These are phyloP conservation scores for Lateolabrax maculatus DNA, from an alignment of 2,797 vertebrate genomes.

Conservation along the genomic window DNA sequence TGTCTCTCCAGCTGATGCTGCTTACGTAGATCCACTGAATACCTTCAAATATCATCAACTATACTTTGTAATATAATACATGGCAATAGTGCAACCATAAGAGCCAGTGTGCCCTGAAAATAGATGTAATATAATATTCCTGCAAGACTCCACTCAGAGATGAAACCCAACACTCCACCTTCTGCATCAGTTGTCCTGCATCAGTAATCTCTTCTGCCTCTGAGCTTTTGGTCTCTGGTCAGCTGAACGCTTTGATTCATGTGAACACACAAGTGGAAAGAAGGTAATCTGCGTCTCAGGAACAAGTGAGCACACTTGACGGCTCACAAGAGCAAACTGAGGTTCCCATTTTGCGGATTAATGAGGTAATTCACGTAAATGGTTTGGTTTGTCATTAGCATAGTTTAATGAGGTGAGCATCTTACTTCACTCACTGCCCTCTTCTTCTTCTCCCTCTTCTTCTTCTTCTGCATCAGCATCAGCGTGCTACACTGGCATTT, in stretches of 20 bases:
- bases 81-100: background rate
- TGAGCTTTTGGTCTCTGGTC: slow-evolving; percentile 2
- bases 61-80: slow-evolving; percentile 11
- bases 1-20: background rate
- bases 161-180: slow-evolving; percentile 38
- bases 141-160: slow-evolving; percentile 31
- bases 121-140: slow-evolving; percentile 38
- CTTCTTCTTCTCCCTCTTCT: background rate
- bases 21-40: background rate
- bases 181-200: slow-evolving; percentile 12
- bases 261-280: slow-evolving; percentile 3
- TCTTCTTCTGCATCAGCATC: slow-evolving; percentile 14
- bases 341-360: slow-evolving; percentile 38
- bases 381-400: slow-evolving; percentile 55
- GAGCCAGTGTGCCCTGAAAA: slow-evolving; percentile 23
- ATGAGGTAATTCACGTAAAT: slow-evolving; percentile 54
- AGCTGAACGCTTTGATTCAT: slow-evolving; percentile 12
- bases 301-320: slow-evolving; percentile 7
- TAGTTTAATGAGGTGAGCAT: slow-evolving; percentile 54
- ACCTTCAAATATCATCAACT: slow-evolving; percentile 6
- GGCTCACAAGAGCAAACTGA: slow-evolving; percentile 11
- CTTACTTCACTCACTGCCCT: slow-evolving; percentile 16
- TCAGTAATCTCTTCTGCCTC: slow-evolving; percentile 15
- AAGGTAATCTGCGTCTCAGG: slow-evolving; percentile 18
- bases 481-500: slow-evolving; percentile 35